These are phyloP conservation scores for Heteronetta atricapilla DNA, from an alignment of 2,113 vertebrate genomes.

Conservation along the genomic window DNA sequence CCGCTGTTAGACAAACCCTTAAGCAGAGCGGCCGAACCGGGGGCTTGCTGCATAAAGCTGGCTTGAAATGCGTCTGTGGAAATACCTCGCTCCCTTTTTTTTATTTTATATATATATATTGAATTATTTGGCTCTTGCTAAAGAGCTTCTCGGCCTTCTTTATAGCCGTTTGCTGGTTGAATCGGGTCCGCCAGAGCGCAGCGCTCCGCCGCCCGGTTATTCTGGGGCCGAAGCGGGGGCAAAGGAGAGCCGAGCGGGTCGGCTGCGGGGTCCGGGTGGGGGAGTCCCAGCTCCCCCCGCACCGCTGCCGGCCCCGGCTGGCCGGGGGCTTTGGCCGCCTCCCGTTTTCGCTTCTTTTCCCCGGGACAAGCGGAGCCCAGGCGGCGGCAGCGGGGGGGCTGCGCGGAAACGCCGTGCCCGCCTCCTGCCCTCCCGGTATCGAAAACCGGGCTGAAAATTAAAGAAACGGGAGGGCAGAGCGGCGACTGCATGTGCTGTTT, in stretches of 20 bases:
- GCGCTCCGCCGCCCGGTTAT: not conserved
- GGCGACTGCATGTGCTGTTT: not conserved
- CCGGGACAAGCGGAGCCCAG: not conserved
- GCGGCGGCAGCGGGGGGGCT: not conserved
- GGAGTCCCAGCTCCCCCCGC: too few relatives aligned
- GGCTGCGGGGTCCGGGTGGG: not conserved
- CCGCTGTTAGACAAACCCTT: conserved; percentile 10
- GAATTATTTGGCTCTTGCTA: too few relatives aligned
- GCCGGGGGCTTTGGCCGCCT: not conserved
- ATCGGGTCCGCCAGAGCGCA: not conserved
- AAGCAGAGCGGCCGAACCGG: not conserved
- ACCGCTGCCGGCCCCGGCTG: not conserved
- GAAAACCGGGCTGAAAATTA: not conserved
- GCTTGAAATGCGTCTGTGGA: not conserved
- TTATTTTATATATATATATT: not conserved
- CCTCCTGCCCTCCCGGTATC: not conserved
- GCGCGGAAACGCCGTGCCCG: not conserved
- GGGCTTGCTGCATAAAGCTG: not conserved
- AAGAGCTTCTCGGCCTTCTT: not conserved
- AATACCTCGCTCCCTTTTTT: not conserved
- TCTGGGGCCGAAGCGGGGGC: not conserved
- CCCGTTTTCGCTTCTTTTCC: not conserved
- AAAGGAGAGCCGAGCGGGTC: not conserved
- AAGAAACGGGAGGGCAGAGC: not conserved
- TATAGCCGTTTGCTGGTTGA: not conserved